Base-by-base conservation (phyloP, 1,140 invertebrate genomes). In the Geopemphigus sp. region DNA sequence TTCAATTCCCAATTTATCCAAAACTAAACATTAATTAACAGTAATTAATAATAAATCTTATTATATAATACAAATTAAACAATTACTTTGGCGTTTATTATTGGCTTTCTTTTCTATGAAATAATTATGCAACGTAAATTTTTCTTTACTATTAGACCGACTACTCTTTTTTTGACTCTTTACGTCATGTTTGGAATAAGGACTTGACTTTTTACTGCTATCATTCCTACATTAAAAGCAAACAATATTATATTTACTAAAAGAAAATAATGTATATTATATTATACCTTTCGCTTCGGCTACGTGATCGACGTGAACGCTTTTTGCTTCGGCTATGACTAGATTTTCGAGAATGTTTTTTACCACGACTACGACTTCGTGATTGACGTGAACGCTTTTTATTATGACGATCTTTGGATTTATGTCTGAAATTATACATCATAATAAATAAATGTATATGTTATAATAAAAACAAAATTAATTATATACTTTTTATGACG, bases 1-100 rank as follows among this genome's bases (percentile, higher is more conserved):
- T 78, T 83, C 83, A 26, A 83, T 84, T 11, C 83, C 83, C 26
- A 84, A 73, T 82, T 83, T 83, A 70, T 84, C 83, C 29, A 84
- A 81, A 68, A 83, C 83, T 83, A 80, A 73, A 82, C 80, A 61
- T 39, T 45, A 70, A 53, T 45, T n/a, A 66, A 24, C 14, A 53
- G 11, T 53, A 70, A 53, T 50, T 59, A 26, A 59, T 56, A 1
- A 56, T 8, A 56, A n/a, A 50, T 50, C 47, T 19, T 19, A n/a
- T 5, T 19, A 54, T 54, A 54, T 19, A 19, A 54, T 54, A 54
- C 4, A 54, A 54, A 54, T 54, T 19, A 54, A 54, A 54, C 4
- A 29, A 61, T 61, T 78, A 78, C 74, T 78, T 61, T 78, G 74
- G 39, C 74, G 56, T 78, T 78, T 78, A 61, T 45, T 78, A 63